Evolutionary conservation across 2,797 vertebrate genomes (phyloP), one percentile per base, ranked within the genome.

Genomic region (Syngnathus acus): DNA sequence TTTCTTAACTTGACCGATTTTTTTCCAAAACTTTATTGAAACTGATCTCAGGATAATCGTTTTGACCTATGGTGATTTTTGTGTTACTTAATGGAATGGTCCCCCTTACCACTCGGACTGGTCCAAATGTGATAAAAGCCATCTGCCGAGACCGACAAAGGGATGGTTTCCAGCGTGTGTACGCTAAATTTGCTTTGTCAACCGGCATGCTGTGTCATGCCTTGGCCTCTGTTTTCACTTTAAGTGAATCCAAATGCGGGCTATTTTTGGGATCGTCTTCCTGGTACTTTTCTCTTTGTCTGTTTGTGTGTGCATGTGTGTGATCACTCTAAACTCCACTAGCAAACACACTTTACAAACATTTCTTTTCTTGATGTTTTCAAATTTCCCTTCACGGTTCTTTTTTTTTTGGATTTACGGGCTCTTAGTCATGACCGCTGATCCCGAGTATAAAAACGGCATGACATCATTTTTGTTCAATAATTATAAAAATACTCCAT

Each of bases 101-200:
- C 62, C 60, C 39, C 45, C 73, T 80, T 64, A 45, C 55, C 67
- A 57, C 78, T 78, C 79, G 78, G 85, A 83, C 82, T 7, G 8
- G 19, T 43, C 53, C 14, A 81, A 55, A 85, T 77, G 74, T 76
- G 82, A 89, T 90, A 79, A 88, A 86, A 90, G 79, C 80, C 88
- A 90, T 88, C 89, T 90, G 88, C 82, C 84, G 68, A 74, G 71
- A 62, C 59, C 75, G 75, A 87, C 83, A 89, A 83, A 82, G 74
- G 80, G 75, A 73, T 73, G 75, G 80, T 87, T 78, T 88, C 77
- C 77, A 81, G 67, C 62, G 60, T 51, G 54, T 54, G 55, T 60
- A 58, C 55, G 62, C 54, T 40, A 42, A 65, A 55, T 76, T 65
- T 84, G 73, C 75, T 86, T 86, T 87, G 85, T 87, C 73, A 83